Percentiles rank a stretch among this genome's conserved stretches.
phyloP scores from a whole-genome alignment of 2,888 invertebrate genomes.

The Peribatodes rhomboidaria region DNA sequence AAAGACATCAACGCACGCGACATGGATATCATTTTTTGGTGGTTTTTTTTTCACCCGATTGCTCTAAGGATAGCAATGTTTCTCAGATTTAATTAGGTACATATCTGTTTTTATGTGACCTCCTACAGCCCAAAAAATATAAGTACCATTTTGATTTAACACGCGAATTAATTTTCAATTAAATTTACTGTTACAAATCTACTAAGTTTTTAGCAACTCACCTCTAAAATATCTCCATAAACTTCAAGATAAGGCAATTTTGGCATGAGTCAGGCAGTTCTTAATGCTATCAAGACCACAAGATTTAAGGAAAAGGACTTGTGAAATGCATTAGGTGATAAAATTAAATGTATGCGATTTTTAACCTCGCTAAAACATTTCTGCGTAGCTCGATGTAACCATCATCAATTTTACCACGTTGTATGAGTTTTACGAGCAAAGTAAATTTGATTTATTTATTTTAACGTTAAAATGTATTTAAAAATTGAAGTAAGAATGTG shows the following conservation, averaged over 20 bases:
- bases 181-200: background rate
- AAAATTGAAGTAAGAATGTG: too few species aligned
- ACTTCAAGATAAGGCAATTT: slow-evolving; percentile 34
- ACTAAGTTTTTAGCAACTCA: slow-evolving; percentile 21
- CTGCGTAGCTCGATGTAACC: background rate
- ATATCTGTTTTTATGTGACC: too few species aligned
- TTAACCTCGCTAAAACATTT: slow-evolving; percentile 2
- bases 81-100: too few species aligned
- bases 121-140: too few species aligned
- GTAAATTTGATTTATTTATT: too few species aligned
- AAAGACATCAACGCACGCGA: slow-evolving; percentile 1
- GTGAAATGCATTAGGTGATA: slow-evolving; percentile 62
- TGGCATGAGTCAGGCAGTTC: slow-evolving; percentile 53
- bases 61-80: too few species aligned
- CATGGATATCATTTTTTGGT: background rate
- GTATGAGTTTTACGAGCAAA: too few species aligned
- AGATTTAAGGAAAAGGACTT: slow-evolving; percentile 52
- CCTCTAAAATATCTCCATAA: slow-evolving; percentile 22
- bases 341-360: slow-evolving; percentile 64
- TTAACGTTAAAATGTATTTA: too few species aligned
- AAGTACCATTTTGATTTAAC: background rate
- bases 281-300: slow-evolving; percentile 55
- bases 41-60: too few species aligned
- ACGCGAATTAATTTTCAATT: background rate
- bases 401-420: background rate